Evolutionary conservation across 2,113 vertebrate species (phyloP).

Genomic region (Bufo gargarizans): DNA sequence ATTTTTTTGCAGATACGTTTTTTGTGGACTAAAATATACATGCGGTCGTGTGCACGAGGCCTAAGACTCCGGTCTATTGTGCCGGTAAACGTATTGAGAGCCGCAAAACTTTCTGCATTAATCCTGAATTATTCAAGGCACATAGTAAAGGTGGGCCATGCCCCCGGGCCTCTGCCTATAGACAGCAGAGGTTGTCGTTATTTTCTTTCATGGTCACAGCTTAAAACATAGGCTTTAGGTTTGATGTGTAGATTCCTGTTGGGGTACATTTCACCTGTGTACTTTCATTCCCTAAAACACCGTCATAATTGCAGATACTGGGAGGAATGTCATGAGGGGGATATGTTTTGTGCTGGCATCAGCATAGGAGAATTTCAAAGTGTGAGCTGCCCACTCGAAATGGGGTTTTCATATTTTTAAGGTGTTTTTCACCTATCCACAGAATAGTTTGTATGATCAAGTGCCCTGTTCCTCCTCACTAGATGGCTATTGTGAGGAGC

Average conservation of each 20-base stretch:
- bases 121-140: not conserved
- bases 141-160: not conserved
- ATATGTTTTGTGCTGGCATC: not conserved
- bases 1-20: too few species aligned
- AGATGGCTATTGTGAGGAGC: too few species aligned
- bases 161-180: not conserved
- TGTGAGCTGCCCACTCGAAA: too few species aligned
- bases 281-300: not conserved
- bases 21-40: too few species aligned
- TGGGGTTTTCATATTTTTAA: too few species aligned
- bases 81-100: not conserved
- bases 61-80: not conserved
- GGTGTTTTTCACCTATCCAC: too few species aligned
- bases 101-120: slow-evolving; percentile 5
- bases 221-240: not conserved
- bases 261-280: not conserved
- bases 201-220: not conserved
- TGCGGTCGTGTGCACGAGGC: too few species aligned
- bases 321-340: too few species aligned
- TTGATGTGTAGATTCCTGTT: not conserved
- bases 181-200: not conserved
- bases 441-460: too few species aligned
- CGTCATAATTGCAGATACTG: not conserved
- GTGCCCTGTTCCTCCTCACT: too few species aligned
- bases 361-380: not conserved